These are phyloP conservation scores for Watsonalla cultraria DNA, from an alignment of 2,888 invertebrate genomes.

Conservation along the genomic window DNA sequence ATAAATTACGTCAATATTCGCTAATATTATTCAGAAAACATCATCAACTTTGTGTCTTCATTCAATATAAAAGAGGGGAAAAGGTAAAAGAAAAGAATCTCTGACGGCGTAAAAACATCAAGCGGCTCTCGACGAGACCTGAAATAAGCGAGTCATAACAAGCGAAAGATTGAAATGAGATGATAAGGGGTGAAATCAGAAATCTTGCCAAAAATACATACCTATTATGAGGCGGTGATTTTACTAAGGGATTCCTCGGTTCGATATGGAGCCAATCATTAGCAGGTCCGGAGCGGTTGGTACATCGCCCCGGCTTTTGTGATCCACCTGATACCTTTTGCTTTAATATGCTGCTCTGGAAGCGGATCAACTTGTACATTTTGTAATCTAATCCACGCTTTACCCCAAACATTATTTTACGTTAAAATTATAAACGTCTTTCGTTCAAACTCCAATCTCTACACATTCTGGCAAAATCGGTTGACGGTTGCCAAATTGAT, in stretches of 20 bases:
- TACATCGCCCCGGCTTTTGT: constrained; percentile 53
- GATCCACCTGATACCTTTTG: constrained; percentile 60
- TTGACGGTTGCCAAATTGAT: constrained; percentile 46
- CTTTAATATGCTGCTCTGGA: constrained; percentile 55
- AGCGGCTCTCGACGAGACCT: constrained; percentile 44
- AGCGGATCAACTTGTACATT: constrained; percentile 56
- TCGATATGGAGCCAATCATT: constrained; percentile 74
- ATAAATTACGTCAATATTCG: constrained; percentile 5
- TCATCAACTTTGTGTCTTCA: constrained; percentile 35
- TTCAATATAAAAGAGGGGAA: constrained; percentile 48
- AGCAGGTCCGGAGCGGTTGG: constrained; percentile 41
- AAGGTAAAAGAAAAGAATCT: constrained; percentile 39
- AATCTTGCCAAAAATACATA: constrained; percentile 73
- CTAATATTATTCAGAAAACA: constrained; percentile 17
- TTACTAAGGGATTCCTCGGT: constrained; percentile 66
- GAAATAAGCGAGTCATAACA: constrained; percentile 66
- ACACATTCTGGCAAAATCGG: constrained; percentile 23
- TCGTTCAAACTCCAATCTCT: constrained; percentile 10
- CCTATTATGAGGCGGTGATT: constrained; percentile 71
- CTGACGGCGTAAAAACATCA: constrained; percentile 48
- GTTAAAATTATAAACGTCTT: constrained; percentile 8
- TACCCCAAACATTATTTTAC: constrained; percentile 9
- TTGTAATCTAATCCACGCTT: constrained; percentile 34
- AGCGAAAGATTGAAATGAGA: constrained; percentile 72
- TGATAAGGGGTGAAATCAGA: constrained; percentile 67